A percentile compares a stretch with the other conserved stretches of the same genome.
phyloP scores from a whole-genome alignment of 2,113 vertebrate genomes.

The Hylia prasina region DNA sequence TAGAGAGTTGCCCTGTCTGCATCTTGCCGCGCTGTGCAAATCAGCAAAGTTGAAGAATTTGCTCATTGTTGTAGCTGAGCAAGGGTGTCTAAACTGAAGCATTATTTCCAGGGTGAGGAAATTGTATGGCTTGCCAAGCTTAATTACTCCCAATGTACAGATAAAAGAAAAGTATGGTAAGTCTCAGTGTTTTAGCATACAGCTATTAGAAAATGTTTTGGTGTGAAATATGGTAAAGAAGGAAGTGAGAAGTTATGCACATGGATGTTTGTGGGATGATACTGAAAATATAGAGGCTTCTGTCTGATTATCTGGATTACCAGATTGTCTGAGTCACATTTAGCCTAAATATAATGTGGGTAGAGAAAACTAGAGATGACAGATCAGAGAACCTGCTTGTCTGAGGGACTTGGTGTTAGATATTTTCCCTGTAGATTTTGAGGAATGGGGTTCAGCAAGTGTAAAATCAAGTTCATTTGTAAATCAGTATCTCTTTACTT shows the following conservation, averaged over 20 bases:
- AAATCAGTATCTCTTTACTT: background rate
- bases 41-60: background rate
- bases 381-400: background rate
- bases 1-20: background rate
- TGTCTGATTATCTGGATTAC: background rate
- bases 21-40: background rate
- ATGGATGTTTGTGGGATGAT: background rate
- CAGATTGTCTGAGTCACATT: background rate
- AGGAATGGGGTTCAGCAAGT: background rate
- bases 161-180: background rate
- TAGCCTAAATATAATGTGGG: background rate
- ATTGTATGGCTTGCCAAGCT: background rate
- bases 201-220: background rate
- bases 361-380: background rate
- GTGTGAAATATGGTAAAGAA: background rate
- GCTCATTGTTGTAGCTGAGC: background rate
- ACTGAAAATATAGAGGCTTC: background rate
- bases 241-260: background rate
- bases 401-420: background rate
- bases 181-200: background rate
- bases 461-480: background rate
- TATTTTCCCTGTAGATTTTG: background rate
- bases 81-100: background rate
- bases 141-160: background rate
- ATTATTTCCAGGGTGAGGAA: background rate